phyloP scores from a whole-genome alignment of 2,797 vertebrate genomes.

The Malurus splendens region DNA sequence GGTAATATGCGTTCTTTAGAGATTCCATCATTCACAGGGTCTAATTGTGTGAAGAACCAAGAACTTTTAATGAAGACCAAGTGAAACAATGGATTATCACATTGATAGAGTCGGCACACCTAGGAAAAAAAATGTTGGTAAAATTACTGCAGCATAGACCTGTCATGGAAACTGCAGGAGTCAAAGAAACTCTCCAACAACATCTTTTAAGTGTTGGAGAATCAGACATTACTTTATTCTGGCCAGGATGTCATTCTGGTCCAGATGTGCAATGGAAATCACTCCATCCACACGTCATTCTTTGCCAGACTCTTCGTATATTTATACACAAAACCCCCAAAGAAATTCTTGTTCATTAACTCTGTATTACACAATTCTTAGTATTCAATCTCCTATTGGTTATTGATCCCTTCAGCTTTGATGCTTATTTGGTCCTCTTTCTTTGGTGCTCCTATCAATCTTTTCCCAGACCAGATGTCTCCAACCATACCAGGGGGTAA shows the following conservation, averaged over 20 bases:
- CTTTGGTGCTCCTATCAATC: not conserved
- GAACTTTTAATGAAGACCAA: not conserved
- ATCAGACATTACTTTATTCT: not conserved
- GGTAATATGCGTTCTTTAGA: not conserved
- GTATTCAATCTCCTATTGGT: not conserved
- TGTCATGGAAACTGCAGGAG: not conserved
- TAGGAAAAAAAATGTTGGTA: not conserved
- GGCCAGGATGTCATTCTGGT: not conserved
- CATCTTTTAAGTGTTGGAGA: not conserved
- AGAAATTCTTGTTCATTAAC: fast-evolving
- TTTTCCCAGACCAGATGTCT: not conserved
- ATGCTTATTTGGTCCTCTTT: not conserved
- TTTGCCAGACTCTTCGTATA: not conserved
- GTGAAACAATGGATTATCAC: not conserved
- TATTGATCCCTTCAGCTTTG: not conserved
- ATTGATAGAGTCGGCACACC: not conserved
- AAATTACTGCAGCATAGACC: not conserved
- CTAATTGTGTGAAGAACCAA: not conserved
- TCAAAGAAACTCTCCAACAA: not conserved
- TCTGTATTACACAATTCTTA: not conserved
- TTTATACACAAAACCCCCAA: not conserved
- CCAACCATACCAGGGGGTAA: not conserved
- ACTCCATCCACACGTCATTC: not conserved
- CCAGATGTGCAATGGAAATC: not conserved
- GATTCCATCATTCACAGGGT: not conserved